A percentile compares a stretch with the other conserved stretches of the same genome.
Conservation (phyloP, 92 coral and sea anemone species). For the Epizoanthus rinbou region DNA sequence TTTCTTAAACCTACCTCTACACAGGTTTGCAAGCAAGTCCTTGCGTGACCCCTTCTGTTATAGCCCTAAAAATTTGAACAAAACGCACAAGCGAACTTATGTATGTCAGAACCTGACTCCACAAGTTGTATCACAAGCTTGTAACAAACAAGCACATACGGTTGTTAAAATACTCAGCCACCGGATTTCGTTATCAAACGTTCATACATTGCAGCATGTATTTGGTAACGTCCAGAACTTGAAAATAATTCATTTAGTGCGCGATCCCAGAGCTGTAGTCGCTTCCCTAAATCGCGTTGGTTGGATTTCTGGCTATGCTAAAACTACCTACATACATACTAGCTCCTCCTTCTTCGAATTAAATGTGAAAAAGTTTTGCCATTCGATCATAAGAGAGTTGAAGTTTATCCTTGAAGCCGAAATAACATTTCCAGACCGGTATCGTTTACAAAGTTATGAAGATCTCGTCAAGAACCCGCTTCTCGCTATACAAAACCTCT, state of each 20-base stretch:
- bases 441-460: constrained; percentile 74
- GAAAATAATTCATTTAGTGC: constrained; percentile 81
- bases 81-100: constrained; percentile 24
- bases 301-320: constrained; percentile 65
- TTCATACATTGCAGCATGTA: constrained; percentile 40
- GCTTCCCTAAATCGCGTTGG: constrained; percentile 83
- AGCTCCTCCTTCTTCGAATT: constrained; percentile 27
- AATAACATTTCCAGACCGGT: constrained; percentile 43
- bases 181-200: constrained; percentile 59
- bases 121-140: constrained; percentile 58
- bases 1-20: constrained; percentile 67
- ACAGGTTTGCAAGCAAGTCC: constrained; percentile 85
- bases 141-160: constrained; percentile 50
- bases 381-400: constrained; percentile 56
- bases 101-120: constrained; percentile 65
- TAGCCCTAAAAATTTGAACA: constrained; percentile 25
- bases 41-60: constrained; percentile 70
- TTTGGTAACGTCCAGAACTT: constrained; percentile 32
- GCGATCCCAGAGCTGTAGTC: constrained; percentile 90
- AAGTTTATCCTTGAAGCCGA: constrained; percentile 66
- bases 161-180: constrained; percentile 74
- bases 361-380: constrained; percentile 67
- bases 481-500: constrained; percentile 51
- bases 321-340: background rate
- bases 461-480: constrained; percentile 58